phyloP scores from a whole-genome alignment of 2,888 invertebrate genomes.

The Mythimna lalbum region DNA sequence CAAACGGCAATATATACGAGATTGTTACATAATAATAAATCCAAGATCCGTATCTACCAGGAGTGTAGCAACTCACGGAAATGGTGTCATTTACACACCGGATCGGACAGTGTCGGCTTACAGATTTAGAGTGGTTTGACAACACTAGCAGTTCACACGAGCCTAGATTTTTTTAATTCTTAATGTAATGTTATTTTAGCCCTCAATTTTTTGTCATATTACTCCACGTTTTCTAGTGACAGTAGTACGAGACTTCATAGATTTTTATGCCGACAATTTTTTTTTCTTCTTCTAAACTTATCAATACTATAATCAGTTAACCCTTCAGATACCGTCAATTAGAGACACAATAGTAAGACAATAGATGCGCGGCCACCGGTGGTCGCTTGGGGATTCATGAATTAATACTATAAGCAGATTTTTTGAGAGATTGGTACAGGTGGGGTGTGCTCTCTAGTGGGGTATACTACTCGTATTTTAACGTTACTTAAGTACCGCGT shows the following conservation, averaged over 20 bases:
- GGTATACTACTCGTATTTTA: too few species aligned
- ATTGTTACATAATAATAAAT: conserved; percentile 31
- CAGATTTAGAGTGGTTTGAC: conserved; percentile 22
- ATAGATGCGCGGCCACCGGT: too few species aligned
- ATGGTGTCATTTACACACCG: conserved; percentile 50
- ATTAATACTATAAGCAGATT: too few species aligned
- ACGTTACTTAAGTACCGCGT: too few species aligned
- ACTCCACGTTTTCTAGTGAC: neutral
- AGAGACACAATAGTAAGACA: too few species aligned
- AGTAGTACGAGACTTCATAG: neutral
- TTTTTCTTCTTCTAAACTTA: too few species aligned
- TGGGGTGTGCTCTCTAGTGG: too few species aligned
- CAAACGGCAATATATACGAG: neutral
- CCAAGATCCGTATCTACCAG: conserved; percentile 50
- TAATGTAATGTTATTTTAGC: neutral
- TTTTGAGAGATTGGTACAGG: too few species aligned
- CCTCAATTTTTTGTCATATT: neutral
- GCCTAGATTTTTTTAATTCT: neutral
- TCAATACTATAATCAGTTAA: too few species aligned
- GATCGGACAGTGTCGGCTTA: conserved; percentile 43
- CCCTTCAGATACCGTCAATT: too few species aligned
- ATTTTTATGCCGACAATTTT: neutral
- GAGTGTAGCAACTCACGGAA: conserved; percentile 58
- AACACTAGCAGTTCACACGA: neutral
- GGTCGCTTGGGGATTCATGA: too few species aligned